phyloP scores from a whole-genome alignment of 1,140 invertebrate species.

The Cecropterus lyciades region DNA sequence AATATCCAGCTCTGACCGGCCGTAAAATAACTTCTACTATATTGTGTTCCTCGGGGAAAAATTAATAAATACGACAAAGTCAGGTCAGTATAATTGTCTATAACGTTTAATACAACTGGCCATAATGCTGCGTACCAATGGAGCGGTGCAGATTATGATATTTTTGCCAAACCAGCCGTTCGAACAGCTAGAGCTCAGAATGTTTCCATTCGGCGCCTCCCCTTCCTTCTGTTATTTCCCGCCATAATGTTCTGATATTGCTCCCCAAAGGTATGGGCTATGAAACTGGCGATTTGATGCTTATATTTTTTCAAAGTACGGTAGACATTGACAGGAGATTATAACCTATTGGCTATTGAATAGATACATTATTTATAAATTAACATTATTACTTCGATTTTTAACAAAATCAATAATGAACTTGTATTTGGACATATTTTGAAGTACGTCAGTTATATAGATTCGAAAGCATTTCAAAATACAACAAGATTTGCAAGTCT shows the following conservation, averaged over 20 bases:
- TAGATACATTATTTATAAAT: too few relatives aligned
- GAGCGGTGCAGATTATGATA: neutral
- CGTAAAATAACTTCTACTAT: neutral
- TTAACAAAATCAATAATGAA: too few relatives aligned
- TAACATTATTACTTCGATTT: too few relatives aligned
- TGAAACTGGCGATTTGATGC: constrained; percentile 6
- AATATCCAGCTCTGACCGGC: too few relatives aligned
- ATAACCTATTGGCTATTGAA: too few relatives aligned
- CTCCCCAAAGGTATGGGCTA: constrained; percentile 11
- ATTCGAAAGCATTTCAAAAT: too few relatives aligned
- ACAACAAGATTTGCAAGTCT: too few relatives aligned
- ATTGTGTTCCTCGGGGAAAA: neutral
- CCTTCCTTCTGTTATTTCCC: constrained; percentile 30
- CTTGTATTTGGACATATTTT: too few relatives aligned
- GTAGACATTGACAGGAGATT: too few relatives aligned
- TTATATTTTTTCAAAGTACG: too few relatives aligned
- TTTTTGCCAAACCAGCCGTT: constrained; percentile 12
- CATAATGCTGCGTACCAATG: neutral
- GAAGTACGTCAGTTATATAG: too few relatives aligned
- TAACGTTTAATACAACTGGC: neutral
- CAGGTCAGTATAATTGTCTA: neutral
- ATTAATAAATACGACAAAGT: neutral
- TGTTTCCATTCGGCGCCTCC: constrained; percentile 15
- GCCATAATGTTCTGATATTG: constrained; percentile 30
- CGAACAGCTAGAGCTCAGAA: neutral